Conservation (phyloP, 2,113 vertebrate species). For the Aphelocoma coerulescens region DNA sequence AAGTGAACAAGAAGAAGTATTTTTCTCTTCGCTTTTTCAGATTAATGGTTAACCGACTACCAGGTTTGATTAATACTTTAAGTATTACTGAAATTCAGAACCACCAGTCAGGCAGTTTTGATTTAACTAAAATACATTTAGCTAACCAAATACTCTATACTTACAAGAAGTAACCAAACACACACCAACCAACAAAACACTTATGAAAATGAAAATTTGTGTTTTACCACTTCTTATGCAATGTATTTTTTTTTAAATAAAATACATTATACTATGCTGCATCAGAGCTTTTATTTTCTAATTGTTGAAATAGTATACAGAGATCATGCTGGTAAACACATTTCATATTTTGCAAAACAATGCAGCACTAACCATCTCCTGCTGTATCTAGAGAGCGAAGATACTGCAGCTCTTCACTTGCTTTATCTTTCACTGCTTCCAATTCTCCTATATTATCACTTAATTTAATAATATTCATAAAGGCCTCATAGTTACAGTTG, state of each 20-base stretch:
- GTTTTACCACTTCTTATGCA: background rate
- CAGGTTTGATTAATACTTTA: background rate
- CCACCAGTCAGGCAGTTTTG: background rate
- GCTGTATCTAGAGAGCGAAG: constrained; percentile 96
- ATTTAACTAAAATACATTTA: background rate
- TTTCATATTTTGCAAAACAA: background rate
- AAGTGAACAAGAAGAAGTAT: background rate
- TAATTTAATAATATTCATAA: constrained; percentile 99
- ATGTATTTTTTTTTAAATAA: background rate
- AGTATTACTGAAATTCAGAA: background rate
- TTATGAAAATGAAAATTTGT: rapidly evolving
- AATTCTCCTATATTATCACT: constrained; percentile 90
- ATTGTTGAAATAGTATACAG: background rate
- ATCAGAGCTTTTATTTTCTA: background rate
- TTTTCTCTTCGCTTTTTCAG: background rate
- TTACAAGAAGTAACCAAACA: background rate
- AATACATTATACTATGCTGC: background rate
- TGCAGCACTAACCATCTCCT: constrained; percentile 84
- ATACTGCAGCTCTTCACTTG: constrained; percentile 94
- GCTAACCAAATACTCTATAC: background rate
- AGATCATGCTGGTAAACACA: background rate
- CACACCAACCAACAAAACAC: background rate
- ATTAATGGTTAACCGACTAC: background rate
- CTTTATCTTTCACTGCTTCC: constrained; percentile 96
- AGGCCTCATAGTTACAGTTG: constrained; percentile 98